Evolutionary conservation across 2,888 invertebrate species (phyloP), one percentile per base, ranked within the genome.

Genomic region (Petrolisthes cinctipes): DNA sequence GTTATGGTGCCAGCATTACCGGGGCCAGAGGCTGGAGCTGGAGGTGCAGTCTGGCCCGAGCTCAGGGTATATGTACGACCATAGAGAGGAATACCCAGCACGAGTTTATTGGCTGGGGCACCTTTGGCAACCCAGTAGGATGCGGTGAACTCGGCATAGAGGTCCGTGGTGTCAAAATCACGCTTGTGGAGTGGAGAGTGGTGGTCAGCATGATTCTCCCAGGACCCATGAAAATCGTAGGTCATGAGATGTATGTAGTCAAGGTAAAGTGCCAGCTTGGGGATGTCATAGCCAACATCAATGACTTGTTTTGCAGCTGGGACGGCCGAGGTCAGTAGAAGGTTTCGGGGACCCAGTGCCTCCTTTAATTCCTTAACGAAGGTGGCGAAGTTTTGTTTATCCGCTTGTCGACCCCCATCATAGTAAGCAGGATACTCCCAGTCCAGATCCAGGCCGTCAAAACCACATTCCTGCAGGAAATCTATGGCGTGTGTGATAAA

Each of bases 81-180:
- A 92, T 97, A 97, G 0, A 97, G 97, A 0, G 97, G 97, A 85
- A 97, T 97, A 54, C 97, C 97, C 4, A 97, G 93, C 0, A 97
- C 96, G 14, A 97, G 92, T 93, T 97, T 97, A 91, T 95, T 95
- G 0, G 95, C 94, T 89, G 96, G 95, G 0, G 97, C 97, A 4
- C 97, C 97, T 91, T 95, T 94, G 92, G 96, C 95, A 73, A 97
- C 91, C 93, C 97, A 96, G 75, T 86, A 80, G 37, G 73, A 54
- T 61, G 85, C 86, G 1, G 82, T 5, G 37, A 66, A 82, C n/a
- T 61, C 82, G 9, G 82, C n/a, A 37, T 82, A 57, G 4, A 82
- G 23, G 20, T 82, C 66, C 23, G 37, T 37, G 53, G 91, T 93
- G 92, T 92, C 95, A 81, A 85, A 93, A 92, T 91, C 94, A 92